These are phyloP conservation scores for Oncorhynchus masou DNA, from an alignment of 2,113 vertebrate species.

Conservation along the genomic window DNA sequence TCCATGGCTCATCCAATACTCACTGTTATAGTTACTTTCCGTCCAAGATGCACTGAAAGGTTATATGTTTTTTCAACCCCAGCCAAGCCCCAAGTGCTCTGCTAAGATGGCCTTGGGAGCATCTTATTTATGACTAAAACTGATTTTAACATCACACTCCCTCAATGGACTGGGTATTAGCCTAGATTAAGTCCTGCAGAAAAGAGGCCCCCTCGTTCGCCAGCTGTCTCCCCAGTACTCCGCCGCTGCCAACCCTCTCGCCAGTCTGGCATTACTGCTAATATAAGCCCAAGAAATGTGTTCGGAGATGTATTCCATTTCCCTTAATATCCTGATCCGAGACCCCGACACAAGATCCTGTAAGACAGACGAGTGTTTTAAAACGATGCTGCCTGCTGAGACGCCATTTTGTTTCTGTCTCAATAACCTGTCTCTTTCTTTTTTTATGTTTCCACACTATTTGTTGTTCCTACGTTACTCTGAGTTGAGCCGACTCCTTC, in stretches of 20 bases:
- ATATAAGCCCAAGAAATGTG: not conserved
- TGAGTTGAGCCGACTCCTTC: constrained; percentile 32
- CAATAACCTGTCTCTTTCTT: not conserved
- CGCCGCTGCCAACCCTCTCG: not conserved
- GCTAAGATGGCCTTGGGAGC: not conserved
- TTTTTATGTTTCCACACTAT: no score
- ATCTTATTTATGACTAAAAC: not conserved
- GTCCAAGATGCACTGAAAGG: not conserved
- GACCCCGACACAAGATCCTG: not conserved
- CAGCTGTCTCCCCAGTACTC: not conserved
- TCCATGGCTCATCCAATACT: not conserved
- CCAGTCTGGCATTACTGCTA: not conserved
- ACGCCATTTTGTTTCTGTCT: not conserved
- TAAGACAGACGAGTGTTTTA: not conserved
- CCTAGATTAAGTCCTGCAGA: not conserved
- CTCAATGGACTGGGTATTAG: not conserved
- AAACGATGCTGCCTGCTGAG: not conserved
- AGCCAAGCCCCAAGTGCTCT: not conserved
- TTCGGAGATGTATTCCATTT: not conserved
- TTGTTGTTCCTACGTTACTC: not conserved
- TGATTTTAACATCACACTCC: not conserved
- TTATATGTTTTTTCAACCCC: not conserved
- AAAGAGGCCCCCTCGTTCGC: not conserved
- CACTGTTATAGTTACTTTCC: not conserved
- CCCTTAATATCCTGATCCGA: not conserved